phyloP scores from a whole-genome alignment of 2,888 invertebrate genomes.

The Zootermopsis nevadensis region DNA sequence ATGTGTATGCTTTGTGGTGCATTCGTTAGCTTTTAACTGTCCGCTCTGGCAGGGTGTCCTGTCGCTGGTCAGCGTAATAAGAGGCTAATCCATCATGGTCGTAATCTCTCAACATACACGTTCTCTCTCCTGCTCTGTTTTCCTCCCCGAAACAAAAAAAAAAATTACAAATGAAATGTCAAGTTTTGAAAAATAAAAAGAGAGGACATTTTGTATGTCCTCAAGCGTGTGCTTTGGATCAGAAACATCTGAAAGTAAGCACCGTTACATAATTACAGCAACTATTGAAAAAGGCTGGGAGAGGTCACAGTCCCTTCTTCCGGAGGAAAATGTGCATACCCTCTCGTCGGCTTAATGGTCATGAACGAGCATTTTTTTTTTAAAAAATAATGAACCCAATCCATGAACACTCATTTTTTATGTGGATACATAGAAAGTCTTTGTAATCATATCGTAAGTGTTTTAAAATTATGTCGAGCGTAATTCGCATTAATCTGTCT shows the following conservation, averaged over 20 bases:
- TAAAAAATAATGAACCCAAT: no score
- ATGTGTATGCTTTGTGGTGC: not conserved
- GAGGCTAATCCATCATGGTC: not conserved
- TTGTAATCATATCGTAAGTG: no score
- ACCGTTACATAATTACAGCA: conserved; percentile 4
- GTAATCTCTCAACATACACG: not conserved
- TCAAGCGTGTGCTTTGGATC: not conserved
- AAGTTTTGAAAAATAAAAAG: no score
- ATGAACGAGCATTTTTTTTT: no score
- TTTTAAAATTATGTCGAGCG: no score
- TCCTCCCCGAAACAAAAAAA: not conserved
- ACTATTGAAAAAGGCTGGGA: not conserved
- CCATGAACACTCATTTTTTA: no score
- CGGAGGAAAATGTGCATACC: no score
- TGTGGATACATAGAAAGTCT: no score
- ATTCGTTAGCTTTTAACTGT: not conserved
- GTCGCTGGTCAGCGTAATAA: not conserved
- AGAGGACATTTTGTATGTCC: not conserved
- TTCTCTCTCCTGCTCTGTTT: not conserved
- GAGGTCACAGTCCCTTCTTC: not conserved
- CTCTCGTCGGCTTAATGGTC: no score
- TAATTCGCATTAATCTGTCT: no score
- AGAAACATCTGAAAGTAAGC: not conserved
- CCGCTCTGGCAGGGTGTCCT: not conserved
- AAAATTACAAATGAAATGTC: not conserved